A percentile compares a stretch with the other conserved stretches of the same genome.
phyloP scores from a whole-genome alignment of 2,113 vertebrate genomes.

The Maccullochella peelii region DNA sequence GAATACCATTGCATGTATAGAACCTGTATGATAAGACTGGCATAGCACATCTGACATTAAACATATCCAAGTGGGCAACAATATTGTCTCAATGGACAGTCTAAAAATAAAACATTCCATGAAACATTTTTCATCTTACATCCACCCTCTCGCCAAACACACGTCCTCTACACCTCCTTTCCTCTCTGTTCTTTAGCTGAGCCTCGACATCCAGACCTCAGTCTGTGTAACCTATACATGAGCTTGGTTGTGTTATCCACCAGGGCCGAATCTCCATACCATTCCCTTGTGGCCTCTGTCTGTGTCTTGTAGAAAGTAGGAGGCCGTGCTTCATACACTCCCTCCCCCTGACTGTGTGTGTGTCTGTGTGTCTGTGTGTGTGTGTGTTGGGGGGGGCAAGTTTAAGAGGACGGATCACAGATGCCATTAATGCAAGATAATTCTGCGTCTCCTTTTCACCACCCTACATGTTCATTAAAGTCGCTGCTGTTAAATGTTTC shows the following conservation, averaged over 20 bases:
- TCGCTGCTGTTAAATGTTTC: constrained; percentile 77
- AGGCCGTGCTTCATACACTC: constrained; percentile 39
- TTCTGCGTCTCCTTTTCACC: constrained; percentile 64
- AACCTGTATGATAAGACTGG: background rate
- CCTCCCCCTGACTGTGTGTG: constrained; percentile 4
- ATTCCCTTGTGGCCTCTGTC: constrained; percentile 70
- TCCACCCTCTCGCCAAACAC: constrained; percentile 20
- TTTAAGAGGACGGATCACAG: constrained; percentile 68
- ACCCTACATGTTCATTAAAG: constrained; percentile 78
- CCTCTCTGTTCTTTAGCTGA: constrained; percentile 34
- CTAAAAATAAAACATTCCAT: constrained; percentile 43
- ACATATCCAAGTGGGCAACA: constrained; percentile 25
- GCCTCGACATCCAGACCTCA: constrained; percentile 67
- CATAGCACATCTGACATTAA: constrained; percentile 25
- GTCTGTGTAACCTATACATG: constrained; percentile 55
- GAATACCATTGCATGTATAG: background rate
- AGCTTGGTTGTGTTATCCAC: constrained; percentile 54
- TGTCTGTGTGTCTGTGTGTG: background rate
- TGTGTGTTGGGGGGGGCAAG: background rate
- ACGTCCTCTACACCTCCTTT: constrained; percentile 18
- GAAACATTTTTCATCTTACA: constrained; percentile 23
- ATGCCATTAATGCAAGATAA: constrained; percentile 69
- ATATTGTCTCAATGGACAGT: constrained; percentile 27
- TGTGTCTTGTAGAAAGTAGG: constrained; percentile 47
- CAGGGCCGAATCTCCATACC: constrained; percentile 60